Evolutionary conservation across 2,113 vertebrate species (phyloP).

Genomic region (Elgaria multicarinata): DNA sequence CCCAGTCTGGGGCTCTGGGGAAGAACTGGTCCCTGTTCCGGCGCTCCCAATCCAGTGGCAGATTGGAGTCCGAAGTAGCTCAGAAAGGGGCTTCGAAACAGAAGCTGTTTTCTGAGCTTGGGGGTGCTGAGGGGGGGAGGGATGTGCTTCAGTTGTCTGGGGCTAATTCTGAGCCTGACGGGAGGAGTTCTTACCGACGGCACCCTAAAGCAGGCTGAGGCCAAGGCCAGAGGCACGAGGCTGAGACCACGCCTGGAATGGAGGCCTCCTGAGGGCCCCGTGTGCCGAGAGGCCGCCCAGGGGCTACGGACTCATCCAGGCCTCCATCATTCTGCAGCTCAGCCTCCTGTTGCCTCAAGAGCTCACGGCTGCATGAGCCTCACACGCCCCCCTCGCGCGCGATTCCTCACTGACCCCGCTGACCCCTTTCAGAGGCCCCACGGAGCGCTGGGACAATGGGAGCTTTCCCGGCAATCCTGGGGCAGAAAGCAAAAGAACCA

Average conservation of each 20-base stretch:
- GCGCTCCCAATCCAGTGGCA: no score
- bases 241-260: neutral
- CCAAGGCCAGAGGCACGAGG: no score
- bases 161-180: no score
- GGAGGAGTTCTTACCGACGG: neutral
- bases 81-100: neutral
- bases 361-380: neutral
- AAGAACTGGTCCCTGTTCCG: neutral
- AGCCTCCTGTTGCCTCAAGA: neutral
- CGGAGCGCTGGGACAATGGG: fast-evolving
- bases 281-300: neutral
- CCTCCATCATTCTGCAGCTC: neutral
- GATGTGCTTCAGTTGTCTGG: no score
- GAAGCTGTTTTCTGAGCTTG: neutral
- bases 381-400: no score
- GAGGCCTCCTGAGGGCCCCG: neutral
- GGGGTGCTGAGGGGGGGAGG: no score
- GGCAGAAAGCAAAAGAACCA: neutral
- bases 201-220: neutral
- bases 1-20: neutral
- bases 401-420: fast-evolving
- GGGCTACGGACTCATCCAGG: neutral
- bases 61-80: neutral
- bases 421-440: no score
- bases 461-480: neutral